These are phyloP conservation scores for Apeltes quadracus DNA, from an alignment of 2,113 vertebrate genomes.

Conservation along the genomic window DNA sequence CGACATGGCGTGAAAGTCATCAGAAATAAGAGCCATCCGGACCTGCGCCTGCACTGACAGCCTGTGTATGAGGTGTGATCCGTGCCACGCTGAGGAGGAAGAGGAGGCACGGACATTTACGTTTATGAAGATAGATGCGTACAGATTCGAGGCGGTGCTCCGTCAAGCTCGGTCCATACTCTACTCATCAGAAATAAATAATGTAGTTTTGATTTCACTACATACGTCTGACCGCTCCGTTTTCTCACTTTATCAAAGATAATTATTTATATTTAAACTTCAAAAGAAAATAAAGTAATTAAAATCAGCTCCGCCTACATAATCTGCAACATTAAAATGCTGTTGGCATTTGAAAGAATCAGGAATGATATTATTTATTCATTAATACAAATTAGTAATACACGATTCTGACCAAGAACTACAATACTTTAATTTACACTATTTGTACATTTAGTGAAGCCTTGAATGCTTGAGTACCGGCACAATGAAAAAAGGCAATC, in stretches of 20 bases:
- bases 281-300: neutral
- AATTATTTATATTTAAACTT: neutral
- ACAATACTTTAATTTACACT: neutral
- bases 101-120: conserved; percentile 12
- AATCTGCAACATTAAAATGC: neutral
- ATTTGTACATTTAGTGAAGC: neutral
- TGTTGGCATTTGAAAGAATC: neutral
- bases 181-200: neutral
- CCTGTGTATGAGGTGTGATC: conserved; percentile 47
- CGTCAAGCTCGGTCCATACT: neutral
- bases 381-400: neutral
- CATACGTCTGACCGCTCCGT: neutral
- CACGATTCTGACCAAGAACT: neutral
- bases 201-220: neutral
- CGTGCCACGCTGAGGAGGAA: conserved; percentile 42
- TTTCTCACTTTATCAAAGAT: neutral
- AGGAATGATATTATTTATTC: neutral
- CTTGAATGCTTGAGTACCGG: neutral
- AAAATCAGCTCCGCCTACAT: neutral
- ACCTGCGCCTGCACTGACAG: conserved; percentile 40
- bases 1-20: conserved; percentile 46
- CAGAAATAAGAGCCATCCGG: conserved; percentile 48
- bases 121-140: neutral
- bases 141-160: neutral
- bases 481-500: neutral